Evolutionary conservation across 2,888 invertebrate genomes (phyloP).

Genomic region (Hirtodrosophila histrioides): DNA sequence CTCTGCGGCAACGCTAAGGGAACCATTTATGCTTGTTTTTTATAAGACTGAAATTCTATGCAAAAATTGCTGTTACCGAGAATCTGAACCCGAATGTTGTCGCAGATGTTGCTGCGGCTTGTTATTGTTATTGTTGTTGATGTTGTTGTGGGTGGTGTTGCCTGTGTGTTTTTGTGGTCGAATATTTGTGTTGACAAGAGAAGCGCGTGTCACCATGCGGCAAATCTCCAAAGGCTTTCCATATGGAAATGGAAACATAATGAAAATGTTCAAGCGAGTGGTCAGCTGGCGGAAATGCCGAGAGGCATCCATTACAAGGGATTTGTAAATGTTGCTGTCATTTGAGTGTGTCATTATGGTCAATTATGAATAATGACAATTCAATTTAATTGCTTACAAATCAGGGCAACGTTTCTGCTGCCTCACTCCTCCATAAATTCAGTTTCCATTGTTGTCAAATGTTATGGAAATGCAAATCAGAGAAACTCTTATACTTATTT

Average conservation of each 20-base stretch:
- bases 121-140: slow-evolving; percentile 25
- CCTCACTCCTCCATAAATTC: too few relatives aligned
- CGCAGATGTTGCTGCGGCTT: slow-evolving; percentile 44
- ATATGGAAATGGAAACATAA: slow-evolving; percentile 36
- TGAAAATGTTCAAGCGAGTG: slow-evolving; percentile 36
- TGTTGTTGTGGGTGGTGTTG: slow-evolving; percentile 14
- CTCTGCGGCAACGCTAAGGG: not conserved
- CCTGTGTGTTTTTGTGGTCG: slow-evolving; percentile 49
- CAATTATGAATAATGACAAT: slow-evolving; percentile 2
- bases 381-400: slow-evolving; percentile 18
- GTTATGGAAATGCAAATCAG: too few relatives aligned
- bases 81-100: slow-evolving; percentile 52
- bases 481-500: too few relatives aligned
- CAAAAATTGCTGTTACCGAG: slow-evolving; percentile 31
- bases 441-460: too few relatives aligned
- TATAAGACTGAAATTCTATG: slow-evolving; percentile 16
- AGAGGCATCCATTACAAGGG: not conserved
- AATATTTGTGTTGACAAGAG: slow-evolving; percentile 56
- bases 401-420: too few relatives aligned
- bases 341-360: slow-evolving; percentile 8
- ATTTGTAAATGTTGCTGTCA: not conserved
- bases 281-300: slow-evolving; percentile 3
- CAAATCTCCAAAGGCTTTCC: slow-evolving; percentile 42
- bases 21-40: slow-evolving; percentile 1
- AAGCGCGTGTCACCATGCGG: slow-evolving; percentile 31